Evolutionary conservation across 1,140 invertebrate species (phyloP).

Genomic region (fruit fly (Drosophila melanogaster)): DNA sequence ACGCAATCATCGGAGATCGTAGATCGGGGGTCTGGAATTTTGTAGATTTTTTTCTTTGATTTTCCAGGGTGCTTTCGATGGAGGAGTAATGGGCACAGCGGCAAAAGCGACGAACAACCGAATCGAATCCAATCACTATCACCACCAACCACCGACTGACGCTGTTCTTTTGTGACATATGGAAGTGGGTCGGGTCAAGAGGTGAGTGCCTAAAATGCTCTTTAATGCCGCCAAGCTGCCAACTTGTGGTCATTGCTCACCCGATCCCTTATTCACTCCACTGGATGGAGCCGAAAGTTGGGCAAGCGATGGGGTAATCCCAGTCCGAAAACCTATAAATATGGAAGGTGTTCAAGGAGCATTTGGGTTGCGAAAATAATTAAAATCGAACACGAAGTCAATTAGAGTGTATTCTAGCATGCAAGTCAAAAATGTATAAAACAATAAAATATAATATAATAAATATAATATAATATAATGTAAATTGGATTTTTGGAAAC

Average conservation of each 20-base stretch:
- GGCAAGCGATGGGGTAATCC: constrained; percentile 18
- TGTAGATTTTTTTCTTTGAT: neutral
- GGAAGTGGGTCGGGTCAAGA: constrained; percentile 65
- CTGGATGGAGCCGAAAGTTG: constrained; percentile 13
- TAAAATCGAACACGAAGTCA: too few relatives aligned
- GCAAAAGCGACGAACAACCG: neutral
- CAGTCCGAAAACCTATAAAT: neutral
- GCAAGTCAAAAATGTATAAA: too few relatives aligned
- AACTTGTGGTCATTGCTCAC: constrained; percentile 30
- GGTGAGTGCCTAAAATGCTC: constrained; percentile 31
- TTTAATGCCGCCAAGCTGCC: constrained; percentile 35
- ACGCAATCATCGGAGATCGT: neutral
- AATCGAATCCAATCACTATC: neutral
- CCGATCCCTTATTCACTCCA: neutral
- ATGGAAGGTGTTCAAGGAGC: constrained; percentile 1
- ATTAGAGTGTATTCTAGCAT: too few relatives aligned
- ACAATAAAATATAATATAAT: too few relatives aligned
- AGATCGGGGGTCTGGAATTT: neutral
- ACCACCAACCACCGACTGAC: constrained; percentile 12
- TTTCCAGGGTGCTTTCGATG: neutral
- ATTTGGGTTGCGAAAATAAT: too few relatives aligned
- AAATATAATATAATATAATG: too few relatives aligned
- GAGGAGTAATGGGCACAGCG: constrained; percentile 15
- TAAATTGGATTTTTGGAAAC: too few relatives aligned
- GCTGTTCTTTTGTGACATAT: constrained; percentile 50